A percentile compares a stretch with the other conserved stretches of the same genome.
These are phyloP conservation scores for Acrobasis suavella DNA, from an alignment of 2,888 invertebrate species.

Conservation along the genomic window DNA sequence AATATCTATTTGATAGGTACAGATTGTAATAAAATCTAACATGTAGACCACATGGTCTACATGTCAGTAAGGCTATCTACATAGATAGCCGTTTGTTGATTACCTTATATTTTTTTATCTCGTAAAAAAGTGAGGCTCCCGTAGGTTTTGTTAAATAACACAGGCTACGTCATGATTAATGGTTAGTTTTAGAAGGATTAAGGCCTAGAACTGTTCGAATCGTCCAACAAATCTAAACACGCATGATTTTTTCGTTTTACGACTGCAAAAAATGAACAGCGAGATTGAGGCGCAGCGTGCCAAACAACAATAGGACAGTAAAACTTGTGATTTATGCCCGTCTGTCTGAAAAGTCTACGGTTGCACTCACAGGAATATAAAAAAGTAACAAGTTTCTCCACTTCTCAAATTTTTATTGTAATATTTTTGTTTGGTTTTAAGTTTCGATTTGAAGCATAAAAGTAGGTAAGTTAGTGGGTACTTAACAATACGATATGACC, in stretches of 20 bases:
- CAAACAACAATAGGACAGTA: constrained; percentile 53
- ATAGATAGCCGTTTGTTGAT: too few relatives aligned
- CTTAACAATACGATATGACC: not conserved
- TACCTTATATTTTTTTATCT: too few relatives aligned
- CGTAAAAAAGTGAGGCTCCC: too few relatives aligned
- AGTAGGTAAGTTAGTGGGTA: not conserved
- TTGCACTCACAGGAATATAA: constrained; percentile 25
- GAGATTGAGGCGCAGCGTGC: constrained; percentile 30
- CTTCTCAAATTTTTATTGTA: constrained; percentile 11
- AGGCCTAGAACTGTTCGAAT: not conserved
- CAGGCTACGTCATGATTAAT: too few relatives aligned
- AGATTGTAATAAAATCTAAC: too few relatives aligned
- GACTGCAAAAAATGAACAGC: not conserved
- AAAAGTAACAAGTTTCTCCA: constrained; percentile 11
- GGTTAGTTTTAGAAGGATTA: too few relatives aligned
- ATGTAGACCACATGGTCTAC: too few relatives aligned
- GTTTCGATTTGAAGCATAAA: not conserved
- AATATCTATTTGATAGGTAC: too few relatives aligned
- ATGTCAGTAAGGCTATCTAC: too few relatives aligned
- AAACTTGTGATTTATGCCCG: constrained; percentile 48
- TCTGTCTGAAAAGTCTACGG: constrained; percentile 44
- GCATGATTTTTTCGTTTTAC: not conserved
- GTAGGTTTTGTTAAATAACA: too few relatives aligned
- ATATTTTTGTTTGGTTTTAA: constrained; percentile 1
- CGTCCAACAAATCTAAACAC: not conserved